Conservation (phyloP, 2,888 invertebrate species). For the Drosophila borborema region DNA sequence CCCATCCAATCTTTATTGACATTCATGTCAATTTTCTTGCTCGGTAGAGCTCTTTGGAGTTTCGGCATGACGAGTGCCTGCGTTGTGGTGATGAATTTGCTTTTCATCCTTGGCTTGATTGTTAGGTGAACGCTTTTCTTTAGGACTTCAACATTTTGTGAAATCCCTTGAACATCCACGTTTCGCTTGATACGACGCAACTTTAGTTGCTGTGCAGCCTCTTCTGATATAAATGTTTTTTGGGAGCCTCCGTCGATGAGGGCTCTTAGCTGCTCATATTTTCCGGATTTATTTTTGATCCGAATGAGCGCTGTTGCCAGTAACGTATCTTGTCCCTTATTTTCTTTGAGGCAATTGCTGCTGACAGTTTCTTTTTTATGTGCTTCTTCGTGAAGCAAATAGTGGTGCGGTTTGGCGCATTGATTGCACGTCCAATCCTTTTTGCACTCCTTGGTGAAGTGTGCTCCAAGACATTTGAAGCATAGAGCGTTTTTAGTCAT, state of each 20-base stretch:
- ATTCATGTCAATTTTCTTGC: not conserved
- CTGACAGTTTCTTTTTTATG: too few relatives aligned
- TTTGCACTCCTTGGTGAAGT: too few relatives aligned
- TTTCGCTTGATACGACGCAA: not conserved
- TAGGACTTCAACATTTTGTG: not conserved
- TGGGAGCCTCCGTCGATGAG: not conserved
- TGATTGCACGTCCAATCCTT: too few relatives aligned
- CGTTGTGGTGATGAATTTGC: not conserved
- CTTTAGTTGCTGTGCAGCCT: not conserved
- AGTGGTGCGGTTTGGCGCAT: too few relatives aligned
- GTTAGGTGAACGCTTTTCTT: too few relatives aligned
- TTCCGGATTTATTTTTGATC: too few relatives aligned
- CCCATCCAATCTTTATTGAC: not conserved
- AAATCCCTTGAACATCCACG: not conserved
- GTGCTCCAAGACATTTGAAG: too few relatives aligned
- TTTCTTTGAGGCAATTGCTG: too few relatives aligned
- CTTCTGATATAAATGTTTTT: not conserved
- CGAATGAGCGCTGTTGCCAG: too few relatives aligned
- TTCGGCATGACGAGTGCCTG: not conserved
- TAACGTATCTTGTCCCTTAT: too few relatives aligned
- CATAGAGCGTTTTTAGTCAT: too few relatives aligned
- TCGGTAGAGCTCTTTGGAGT: not conserved
- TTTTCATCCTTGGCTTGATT: not conserved
- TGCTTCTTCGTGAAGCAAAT: too few relatives aligned
- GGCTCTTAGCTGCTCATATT: not conserved